A percentile compares a stretch with the other conserved stretches of the same genome.
phyloP scores from a whole-genome alignment of 2,113 vertebrate genomes.

The Brachionichthys hirsutus region DNA sequence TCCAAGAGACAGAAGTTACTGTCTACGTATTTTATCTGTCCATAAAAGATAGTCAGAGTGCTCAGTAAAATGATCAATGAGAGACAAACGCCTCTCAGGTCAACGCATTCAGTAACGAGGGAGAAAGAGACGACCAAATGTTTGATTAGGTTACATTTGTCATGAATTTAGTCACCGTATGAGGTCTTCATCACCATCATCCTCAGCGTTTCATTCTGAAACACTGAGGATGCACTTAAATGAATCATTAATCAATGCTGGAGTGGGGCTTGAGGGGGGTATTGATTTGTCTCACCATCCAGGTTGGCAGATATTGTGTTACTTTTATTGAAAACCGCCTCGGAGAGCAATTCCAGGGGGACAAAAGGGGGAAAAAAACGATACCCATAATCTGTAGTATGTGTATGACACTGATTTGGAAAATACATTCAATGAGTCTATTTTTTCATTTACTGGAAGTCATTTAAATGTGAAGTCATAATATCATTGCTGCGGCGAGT shows the following conservation, averaged over 20 bases:
- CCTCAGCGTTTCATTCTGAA: not conserved
- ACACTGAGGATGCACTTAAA: not conserved
- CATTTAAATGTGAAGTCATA: no score
- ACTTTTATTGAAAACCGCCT: not conserved
- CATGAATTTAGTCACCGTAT: no score
- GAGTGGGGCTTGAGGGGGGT: not conserved
- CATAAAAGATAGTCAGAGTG: no score
- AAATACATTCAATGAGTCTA: constrained; percentile 3
- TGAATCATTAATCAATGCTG: no score
- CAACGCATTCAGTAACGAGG: no score
- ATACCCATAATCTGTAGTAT: not conserved
- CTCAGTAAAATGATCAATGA: no score
- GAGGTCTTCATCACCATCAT: not conserved
- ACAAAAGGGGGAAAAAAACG: no score
- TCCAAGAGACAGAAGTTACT: no score
- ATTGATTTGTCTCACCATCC: constrained; percentile 1
- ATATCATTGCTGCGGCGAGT: not conserved
- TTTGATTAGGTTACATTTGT: not conserved
- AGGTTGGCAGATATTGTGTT: not conserved
- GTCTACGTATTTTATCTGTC: no score
- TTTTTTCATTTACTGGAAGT: no score
- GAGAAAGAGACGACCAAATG: no score
- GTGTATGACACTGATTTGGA: constrained; percentile 2
- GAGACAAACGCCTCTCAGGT: no score
- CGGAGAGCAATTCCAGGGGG: not conserved